These are phyloP conservation scores for Petrocephalus microphthalmus DNA, from an alignment of 2,113 vertebrate species.

Conservation along the genomic window DNA sequence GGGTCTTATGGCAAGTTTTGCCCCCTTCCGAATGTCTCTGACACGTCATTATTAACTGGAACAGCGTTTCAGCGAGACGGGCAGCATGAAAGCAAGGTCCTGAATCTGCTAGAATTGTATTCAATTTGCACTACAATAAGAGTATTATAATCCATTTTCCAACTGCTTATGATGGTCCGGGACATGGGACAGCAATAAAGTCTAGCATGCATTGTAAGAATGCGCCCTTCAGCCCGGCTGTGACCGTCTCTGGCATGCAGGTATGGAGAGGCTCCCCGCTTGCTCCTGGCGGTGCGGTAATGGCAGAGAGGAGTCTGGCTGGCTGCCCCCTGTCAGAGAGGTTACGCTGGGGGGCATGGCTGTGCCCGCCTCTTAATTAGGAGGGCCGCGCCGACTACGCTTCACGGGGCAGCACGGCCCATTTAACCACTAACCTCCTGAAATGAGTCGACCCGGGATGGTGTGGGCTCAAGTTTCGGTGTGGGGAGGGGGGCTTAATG, in stretches of 20 bases:
- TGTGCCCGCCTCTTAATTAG: conserved; percentile 61
- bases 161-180: neutral
- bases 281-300: neutral
- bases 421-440: conserved; percentile 70
- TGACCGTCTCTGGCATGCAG: neutral
- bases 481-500: conserved; percentile 21
- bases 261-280: neutral
- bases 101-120: neutral
- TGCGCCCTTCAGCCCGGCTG: neutral
- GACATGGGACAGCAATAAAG: neutral
- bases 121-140: neutral
- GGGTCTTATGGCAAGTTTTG: neutral
- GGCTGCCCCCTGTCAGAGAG: conserved; percentile 34
- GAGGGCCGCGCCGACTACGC: conserved; percentile 54
- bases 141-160: neutral
- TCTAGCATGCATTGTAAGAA: neutral
- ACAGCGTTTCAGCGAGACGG: neutral
- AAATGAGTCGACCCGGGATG: conserved; percentile 62
- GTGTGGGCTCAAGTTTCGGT: conserved; percentile 60
- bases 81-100: neutral
- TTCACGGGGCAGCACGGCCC: conserved; percentile 64
- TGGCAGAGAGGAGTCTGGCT: neutral
- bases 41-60: neutral
- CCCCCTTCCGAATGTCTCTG: neutral
- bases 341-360: conserved; percentile 15